A percentile compares a stretch with the other conserved stretches of the same genome.
Conservation (phyloP, 2,797 vertebrate species). For the Nasua narica region DNA sequence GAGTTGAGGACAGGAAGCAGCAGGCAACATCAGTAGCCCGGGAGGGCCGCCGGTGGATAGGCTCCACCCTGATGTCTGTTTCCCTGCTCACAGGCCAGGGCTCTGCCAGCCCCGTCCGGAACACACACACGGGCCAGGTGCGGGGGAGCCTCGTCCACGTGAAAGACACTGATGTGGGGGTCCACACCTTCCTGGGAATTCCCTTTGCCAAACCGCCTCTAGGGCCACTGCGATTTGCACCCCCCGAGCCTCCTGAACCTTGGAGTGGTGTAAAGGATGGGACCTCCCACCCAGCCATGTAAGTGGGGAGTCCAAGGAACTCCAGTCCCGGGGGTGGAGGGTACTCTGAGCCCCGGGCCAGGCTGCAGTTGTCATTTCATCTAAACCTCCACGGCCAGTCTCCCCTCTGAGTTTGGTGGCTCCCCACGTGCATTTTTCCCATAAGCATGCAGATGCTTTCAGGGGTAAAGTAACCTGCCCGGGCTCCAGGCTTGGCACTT, state of each 20-base stretch:
- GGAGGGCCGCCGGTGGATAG: background rate
- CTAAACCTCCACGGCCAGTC: background rate
- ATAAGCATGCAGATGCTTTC: background rate
- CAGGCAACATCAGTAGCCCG: background rate
- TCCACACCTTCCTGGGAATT: conserved; percentile 86
- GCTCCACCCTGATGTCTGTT: background rate
- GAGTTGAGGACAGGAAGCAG: background rate
- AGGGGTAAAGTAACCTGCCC: background rate
- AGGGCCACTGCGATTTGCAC: conserved; percentile 86
- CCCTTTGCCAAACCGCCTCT: conserved; percentile 90
- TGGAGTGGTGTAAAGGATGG: conserved; percentile 88
- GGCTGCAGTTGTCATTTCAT: background rate
- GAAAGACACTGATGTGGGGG: conserved; percentile 72
- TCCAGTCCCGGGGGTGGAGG: background rate
- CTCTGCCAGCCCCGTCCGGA: conserved; percentile 69
- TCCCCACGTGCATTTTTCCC: background rate
- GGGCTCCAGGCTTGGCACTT: background rate
- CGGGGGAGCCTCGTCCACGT: conserved; percentile 80
- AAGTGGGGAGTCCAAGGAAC: conserved; percentile 55
- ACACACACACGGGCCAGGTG: conserved; percentile 79
- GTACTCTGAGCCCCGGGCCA: background rate
- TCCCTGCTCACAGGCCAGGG: conserved; percentile 55
- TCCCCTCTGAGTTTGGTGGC: background rate
- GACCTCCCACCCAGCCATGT: conserved; percentile 86
- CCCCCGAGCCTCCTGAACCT: conserved; percentile 84